Conservation (phyloP, 2,113 vertebrate genomes). For the Tachysurus vachellii region DNA sequence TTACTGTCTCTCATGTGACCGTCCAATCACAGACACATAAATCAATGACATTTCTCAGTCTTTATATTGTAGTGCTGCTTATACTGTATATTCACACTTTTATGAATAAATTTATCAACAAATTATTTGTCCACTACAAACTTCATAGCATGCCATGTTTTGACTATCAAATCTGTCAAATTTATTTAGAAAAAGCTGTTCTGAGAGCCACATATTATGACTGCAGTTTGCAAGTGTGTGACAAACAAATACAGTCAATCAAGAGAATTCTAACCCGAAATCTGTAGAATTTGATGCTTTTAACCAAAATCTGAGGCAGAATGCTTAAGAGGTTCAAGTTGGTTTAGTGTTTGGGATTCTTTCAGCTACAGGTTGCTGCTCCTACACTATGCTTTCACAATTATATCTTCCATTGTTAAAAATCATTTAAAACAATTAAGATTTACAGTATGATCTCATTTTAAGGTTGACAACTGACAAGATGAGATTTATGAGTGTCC, state of each 20-base stretch:
- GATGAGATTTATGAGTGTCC: not conserved
- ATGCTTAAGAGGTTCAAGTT: not conserved
- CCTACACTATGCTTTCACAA: not conserved
- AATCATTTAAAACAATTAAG: not conserved
- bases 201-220: not conserved
- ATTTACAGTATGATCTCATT: not conserved
- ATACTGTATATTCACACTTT: not conserved
- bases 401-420: not conserved
- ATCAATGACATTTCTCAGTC: not conserved
- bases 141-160: not conserved
- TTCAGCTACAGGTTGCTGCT: not conserved
- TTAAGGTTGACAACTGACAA: not conserved
- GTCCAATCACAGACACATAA: constrained; percentile 3
- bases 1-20: not conserved
- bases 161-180: not conserved
- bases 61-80: not conserved
- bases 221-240: not conserved
- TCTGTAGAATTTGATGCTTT: not conserved
- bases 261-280: not conserved
- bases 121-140: not conserved
- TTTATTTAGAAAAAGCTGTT: not conserved
- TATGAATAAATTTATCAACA: not conserved
- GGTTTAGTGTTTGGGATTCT: not conserved
- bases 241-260: not conserved
- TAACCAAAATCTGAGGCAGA: not conserved